Evolutionary conservation across 2,797 vertebrate species (phyloP), one percentile per base, ranked within the genome.

Genomic region (Benthosema pterotum): DNA sequence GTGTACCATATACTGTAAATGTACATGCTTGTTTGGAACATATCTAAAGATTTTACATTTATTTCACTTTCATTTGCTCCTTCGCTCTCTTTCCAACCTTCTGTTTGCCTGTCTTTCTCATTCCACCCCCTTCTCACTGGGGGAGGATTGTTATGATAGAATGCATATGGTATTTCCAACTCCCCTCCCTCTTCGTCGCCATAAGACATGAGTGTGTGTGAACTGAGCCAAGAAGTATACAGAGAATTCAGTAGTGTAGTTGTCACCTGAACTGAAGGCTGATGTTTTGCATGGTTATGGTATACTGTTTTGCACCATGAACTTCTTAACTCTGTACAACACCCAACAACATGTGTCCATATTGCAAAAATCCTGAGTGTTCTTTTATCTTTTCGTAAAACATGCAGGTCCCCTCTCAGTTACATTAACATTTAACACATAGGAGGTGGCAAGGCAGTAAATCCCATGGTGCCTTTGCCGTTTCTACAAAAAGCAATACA

Each of bases 191-290:
- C 13, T 15, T 15, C 3, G 12, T 46, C 18, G 12, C 18, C 45
- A 46, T 32, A 19, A 78, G 67, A 66, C 63, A 22, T 15, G 42
- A 52, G 53, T 58, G 55, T 62, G 73, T 32, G 32, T 60, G 57
- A 67, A 54, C 48, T 52, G 49, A 71, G 66, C 65, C 69, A 68
- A 75, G 66, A 61, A 63, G 49, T 77, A 42, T 53, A 38, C 32
- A 61, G 57, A 52, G 53, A 74, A 51, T 47, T 67, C 49, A 80
- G 69, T 58, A 56, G 66, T 61, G 69, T 58, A 56, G 66, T 61
- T 80, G 78, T 86, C 83, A 84, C 81, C 78, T 84, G 79, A 82
- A 82, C 78, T 84, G 79, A 82, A 82, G 78, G 72, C 77, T 72
- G 72, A 73, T 72, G 38, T 82, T 38, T 59, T 52, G 60, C 75